Percentiles rank a stretch among this genome's conserved stretches.
phyloP scores from a whole-genome alignment of 2,888 invertebrate genomes.

The Limenitis camilla region DNA sequence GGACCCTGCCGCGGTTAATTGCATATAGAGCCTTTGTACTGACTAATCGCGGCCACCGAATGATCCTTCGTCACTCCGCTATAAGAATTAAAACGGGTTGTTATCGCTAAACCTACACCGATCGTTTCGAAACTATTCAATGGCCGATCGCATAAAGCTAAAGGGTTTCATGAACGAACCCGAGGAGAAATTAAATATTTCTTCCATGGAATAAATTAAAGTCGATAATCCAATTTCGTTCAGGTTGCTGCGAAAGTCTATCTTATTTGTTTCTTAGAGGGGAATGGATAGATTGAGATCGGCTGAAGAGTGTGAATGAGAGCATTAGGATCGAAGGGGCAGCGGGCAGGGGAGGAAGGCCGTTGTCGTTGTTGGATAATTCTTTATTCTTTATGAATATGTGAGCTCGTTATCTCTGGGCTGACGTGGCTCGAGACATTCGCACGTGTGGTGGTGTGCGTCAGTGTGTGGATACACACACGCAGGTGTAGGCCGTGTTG shows the following conservation, averaged over 20 bases:
- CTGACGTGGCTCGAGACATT: conserved; percentile 54
- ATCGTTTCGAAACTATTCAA: conserved; percentile 63
- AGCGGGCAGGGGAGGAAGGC: conserved; percentile 48
- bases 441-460: conserved; percentile 43
- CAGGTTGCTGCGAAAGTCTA: conserved; percentile 45
- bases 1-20: conserved; percentile 62
- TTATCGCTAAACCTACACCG: conserved; percentile 52
- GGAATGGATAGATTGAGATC: conserved; percentile 71
- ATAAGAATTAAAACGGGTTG: conserved; percentile 73
- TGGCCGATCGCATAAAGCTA: conserved; percentile 47
- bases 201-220: conserved; percentile 71
- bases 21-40: conserved; percentile 63
- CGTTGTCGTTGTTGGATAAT: conserved; percentile 55
- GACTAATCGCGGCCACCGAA: conserved; percentile 47
- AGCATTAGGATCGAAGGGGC: conserved; percentile 59
- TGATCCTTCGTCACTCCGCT: conserved; percentile 59
- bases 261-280: conserved; percentile 58
- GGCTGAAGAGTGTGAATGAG: conserved; percentile 70
- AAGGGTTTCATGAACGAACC: conserved; percentile 66
- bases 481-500: conserved; percentile 34
- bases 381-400: conserved; percentile 76
- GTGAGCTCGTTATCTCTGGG: conserved; percentile 69
- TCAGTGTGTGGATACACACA: conserved; percentile 20
- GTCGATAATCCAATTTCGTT: conserved; percentile 66
- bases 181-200: conserved; percentile 69